Conservation (phyloP, 2,113 vertebrate species). For the Heteronetta atricapilla region DNA sequence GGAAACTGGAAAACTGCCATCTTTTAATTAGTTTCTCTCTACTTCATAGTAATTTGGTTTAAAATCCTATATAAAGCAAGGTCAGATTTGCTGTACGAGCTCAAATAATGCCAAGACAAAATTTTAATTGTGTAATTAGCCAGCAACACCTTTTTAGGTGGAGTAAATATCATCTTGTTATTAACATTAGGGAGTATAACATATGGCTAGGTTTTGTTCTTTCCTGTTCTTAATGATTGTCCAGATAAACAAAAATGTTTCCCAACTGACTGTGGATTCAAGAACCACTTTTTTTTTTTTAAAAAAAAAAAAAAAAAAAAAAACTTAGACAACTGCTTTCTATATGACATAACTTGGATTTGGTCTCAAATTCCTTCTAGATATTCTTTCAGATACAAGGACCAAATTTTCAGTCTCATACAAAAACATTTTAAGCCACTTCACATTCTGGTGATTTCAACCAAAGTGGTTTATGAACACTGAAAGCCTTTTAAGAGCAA, state of each 20-base stretch:
- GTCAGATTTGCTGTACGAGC: slow-evolving; percentile 28
- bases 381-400: not conserved
- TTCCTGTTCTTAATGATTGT: slow-evolving; percentile 11
- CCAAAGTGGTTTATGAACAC: not conserved
- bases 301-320: too few species aligned
- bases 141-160: slow-evolving; percentile 31
- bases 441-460: not conserved
- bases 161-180: not conserved
- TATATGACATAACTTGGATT: not conserved
- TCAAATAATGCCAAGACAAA: slow-evolving; percentile 44
- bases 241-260: not conserved
- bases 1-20: slow-evolving; percentile 50
- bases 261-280: not conserved
- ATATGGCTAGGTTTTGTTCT: not conserved
- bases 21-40: slow-evolving; percentile 60
- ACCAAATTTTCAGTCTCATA: not conserved
- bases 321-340: not conserved
- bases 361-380: not conserved
- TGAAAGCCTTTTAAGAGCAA: not conserved
- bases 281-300: not conserved
- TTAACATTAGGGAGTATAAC: slow-evolving; percentile 9
- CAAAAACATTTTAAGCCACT: not conserved
- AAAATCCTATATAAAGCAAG: slow-evolving; percentile 32
- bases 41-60: slow-evolving; percentile 24
- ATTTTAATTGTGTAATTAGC: slow-evolving; percentile 58